phyloP scores from a whole-genome alignment of 2,797 vertebrate genomes.

The Petrocephalus sullivani region DNA sequence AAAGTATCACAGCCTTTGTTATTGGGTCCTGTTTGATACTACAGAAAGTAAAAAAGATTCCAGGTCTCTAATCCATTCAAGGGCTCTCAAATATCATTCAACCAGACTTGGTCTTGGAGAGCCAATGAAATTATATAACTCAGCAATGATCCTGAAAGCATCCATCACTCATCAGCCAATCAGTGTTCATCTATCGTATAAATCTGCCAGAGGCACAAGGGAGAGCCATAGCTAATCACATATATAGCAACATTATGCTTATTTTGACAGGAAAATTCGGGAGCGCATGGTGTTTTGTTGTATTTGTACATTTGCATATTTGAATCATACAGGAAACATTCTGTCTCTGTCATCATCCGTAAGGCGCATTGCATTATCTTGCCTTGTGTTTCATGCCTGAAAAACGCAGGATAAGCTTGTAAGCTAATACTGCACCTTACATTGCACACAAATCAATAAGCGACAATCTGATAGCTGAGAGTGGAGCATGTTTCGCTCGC shows the following conservation, averaged over 20 bases:
- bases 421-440: not conserved
- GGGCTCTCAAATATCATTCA: not conserved
- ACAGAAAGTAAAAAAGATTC: not conserved
- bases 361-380: not conserved
- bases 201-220: not conserved
- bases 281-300: not conserved
- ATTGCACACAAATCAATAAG: not conserved
- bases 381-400: not conserved
- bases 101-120: not conserved
- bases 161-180: not conserved
- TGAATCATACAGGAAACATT: not conserved
- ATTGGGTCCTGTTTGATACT: not conserved
- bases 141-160: not conserved
- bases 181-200: not conserved
- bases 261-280: not conserved
- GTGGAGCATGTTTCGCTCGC: not conserved
- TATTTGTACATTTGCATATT: not conserved
- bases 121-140: not conserved
- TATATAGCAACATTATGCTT: not conserved
- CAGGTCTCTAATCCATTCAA: not conserved
- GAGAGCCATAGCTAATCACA: conserved; percentile 5
- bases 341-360: not conserved
- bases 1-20: not conserved
- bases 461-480: not conserved
- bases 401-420: not conserved